phyloP scores from a whole-genome alignment of 1,140 invertebrate genomes.

The Drosophila mayri region DNA sequence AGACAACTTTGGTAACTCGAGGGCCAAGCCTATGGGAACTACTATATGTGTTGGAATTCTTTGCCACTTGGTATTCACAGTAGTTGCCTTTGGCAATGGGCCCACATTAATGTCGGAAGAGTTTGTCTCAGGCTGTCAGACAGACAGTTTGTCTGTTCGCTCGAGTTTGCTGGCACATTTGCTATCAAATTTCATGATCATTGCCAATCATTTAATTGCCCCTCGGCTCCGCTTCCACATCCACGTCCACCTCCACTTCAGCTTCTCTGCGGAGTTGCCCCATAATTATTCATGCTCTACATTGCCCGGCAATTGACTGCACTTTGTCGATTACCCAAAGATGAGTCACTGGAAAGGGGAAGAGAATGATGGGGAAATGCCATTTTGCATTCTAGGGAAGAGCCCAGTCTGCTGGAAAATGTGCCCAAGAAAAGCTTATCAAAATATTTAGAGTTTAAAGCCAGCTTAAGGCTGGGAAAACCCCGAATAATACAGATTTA shows the following conservation, averaged over 20 bases:
- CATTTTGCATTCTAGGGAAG: background rate
- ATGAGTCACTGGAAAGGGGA: conserved; percentile 12
- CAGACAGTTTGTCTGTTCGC: conserved; percentile 45
- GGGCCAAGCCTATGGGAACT: background rate
- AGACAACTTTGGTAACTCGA: background rate
- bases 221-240: conserved; percentile 14
- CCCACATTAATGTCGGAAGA: conserved; percentile 18
- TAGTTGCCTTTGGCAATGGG: conserved; percentile 29
- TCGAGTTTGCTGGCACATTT: conserved; percentile 58
- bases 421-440: background rate
- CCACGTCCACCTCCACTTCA: conserved; percentile 1
- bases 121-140: conserved; percentile 35
- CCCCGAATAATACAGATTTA: background rate
- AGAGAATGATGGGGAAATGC: conserved; percentile 14
- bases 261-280: conserved; percentile 23
- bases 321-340: conserved; percentile 23
- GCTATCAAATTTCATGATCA: conserved; percentile 78
- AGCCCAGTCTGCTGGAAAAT: background rate
- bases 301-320: conserved; percentile 51
- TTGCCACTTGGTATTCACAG: background rate
- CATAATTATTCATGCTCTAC: conserved; percentile 73
- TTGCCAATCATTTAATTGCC: conserved; percentile 78
- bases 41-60: background rate
- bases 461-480: background rate
- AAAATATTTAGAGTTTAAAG: background rate